A percentile compares a stretch with the other conserved stretches of the same genome.
These are phyloP conservation scores for Excalfactoria chinensis DNA, from an alignment of 2,113 vertebrate species.

Conservation along the genomic window DNA sequence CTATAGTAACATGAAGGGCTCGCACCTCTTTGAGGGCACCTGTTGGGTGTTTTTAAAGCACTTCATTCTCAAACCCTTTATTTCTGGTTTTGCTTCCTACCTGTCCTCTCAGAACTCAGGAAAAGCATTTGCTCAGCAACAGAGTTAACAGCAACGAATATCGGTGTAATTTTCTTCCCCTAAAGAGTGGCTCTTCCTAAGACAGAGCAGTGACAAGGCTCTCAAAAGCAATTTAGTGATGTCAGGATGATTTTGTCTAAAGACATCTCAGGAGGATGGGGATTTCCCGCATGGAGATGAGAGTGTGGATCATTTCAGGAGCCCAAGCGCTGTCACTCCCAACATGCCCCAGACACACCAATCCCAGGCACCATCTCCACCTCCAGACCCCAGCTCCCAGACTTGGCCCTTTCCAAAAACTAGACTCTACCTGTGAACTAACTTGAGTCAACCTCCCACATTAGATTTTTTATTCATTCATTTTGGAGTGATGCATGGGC, in stretches of 20 bases:
- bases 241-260: background rate
- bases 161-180: rapidly evolving
- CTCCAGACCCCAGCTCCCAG: background rate
- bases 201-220: background rate
- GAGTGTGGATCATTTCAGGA: background rate
- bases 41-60: background rate
- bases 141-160: background rate
- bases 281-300: background rate
- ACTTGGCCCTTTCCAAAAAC: background rate
- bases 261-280: background rate
- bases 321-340: background rate
- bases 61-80: background rate
- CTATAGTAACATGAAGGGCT: background rate
- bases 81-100: background rate
- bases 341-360: background rate
- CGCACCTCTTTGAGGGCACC: slow-evolving; percentile 1
- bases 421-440: background rate
- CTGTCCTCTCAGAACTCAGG: background rate
- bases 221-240: background rate
- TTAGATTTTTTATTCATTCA: background rate
- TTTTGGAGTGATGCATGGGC: background rate
- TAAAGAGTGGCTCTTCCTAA: background rate
- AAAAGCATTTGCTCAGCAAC: background rate
- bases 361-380: background rate
- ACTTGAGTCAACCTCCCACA: background rate